phyloP scores from a whole-genome alignment of 1,140 invertebrate genomes.

The Brachionus koreanus region DNA sequence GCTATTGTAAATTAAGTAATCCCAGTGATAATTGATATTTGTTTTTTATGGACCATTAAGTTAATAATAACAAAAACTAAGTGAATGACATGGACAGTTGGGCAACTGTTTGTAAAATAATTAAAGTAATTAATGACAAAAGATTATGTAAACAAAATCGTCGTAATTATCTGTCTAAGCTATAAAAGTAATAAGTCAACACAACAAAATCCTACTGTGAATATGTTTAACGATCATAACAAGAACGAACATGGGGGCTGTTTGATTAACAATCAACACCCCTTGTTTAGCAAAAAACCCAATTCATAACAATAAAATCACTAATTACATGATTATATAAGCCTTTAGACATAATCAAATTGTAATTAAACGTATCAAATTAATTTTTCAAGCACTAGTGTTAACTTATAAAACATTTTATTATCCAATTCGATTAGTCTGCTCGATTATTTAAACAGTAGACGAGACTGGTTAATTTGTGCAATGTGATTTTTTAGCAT shows the following conservation, averaged over 20 bases:
- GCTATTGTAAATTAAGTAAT: neutral
- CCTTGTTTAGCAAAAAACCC: neutral
- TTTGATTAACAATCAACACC: conserved; percentile 9
- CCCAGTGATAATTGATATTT: neutral
- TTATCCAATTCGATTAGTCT: neutral
- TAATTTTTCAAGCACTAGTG: neutral
- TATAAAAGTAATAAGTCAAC: neutral
- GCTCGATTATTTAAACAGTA: neutral
- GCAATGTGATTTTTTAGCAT: neutral
- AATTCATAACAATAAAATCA: neutral
- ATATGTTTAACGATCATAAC: neutral
- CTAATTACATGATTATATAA: conserved; percentile 19
- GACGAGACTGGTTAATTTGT: neutral
- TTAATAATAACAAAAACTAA: neutral
- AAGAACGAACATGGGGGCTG: neutral
- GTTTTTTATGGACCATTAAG: neutral
- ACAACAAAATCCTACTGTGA: neutral
- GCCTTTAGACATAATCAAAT: neutral
- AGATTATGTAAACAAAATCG: neutral
- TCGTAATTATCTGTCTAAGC: neutral
- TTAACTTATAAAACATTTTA: neutral
- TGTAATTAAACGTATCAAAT: conserved; percentile 19
- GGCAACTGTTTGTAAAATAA: neutral
- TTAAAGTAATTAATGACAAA: neutral
- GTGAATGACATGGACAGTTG: neutral